phyloP scores from a whole-genome alignment of 2,888 invertebrate genomes.

The Yponomeuta plumbellus region DNA sequence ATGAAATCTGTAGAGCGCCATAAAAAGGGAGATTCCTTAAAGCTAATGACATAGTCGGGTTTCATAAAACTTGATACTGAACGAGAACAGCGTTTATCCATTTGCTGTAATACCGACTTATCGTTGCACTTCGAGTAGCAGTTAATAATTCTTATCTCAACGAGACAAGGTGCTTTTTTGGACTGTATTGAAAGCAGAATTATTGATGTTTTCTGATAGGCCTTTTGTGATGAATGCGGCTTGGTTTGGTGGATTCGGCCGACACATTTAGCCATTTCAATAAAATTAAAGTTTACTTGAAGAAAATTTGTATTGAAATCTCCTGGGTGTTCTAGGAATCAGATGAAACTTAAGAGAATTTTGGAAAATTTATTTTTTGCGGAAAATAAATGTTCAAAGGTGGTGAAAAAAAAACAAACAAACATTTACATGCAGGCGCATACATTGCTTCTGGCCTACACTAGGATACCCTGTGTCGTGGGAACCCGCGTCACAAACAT shows the following conservation, averaged over 20 bases:
- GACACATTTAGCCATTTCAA: background rate
- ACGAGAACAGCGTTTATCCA: background rate
- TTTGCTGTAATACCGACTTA: background rate
- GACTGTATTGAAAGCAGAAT: background rate
- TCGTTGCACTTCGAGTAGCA: background rate
- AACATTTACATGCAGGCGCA: too few relatives aligned
- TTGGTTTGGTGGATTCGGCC: background rate
- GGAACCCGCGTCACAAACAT: too few relatives aligned
- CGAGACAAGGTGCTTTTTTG: background rate
- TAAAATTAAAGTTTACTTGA: background rate
- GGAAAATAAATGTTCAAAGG: too few relatives aligned
- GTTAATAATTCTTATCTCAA: background rate
- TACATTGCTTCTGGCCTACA: too few relatives aligned
- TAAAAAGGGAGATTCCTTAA: background rate
- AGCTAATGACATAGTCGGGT: background rate
- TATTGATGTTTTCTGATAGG: background rate
- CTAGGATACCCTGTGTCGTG: too few relatives aligned
- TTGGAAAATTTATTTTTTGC: too few relatives aligned
- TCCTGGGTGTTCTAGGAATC: too few relatives aligned
- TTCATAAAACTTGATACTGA: conserved; percentile 1
- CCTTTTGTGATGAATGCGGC: background rate
- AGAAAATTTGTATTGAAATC: background rate
- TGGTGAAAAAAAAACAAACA: too few relatives aligned
- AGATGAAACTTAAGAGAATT: too few relatives aligned
- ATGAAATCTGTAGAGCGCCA: background rate